Evolutionary conservation across 53 echinoderm and acorn worm species (phyloP).

Genomic region (Stichopus horrens): DNA sequence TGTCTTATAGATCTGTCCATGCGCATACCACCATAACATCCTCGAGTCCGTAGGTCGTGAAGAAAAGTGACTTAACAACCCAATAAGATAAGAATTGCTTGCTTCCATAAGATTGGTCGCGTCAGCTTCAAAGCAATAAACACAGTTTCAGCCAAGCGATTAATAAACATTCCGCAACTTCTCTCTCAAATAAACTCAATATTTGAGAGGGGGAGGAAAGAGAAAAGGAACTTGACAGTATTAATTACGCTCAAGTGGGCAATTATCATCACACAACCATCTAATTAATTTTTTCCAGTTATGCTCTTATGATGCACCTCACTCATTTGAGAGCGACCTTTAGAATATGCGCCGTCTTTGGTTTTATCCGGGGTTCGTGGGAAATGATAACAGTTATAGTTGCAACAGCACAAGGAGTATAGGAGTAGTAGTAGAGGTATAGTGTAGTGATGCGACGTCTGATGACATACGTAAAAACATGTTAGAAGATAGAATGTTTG

Average conservation of each 20-base stretch:
- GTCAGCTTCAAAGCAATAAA: slow-evolving; percentile 1
- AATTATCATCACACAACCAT: slow-evolving; percentile 3
- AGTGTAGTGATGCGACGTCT: too few relatives aligned
- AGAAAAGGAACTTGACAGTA: neutral
- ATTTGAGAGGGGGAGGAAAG: neutral
- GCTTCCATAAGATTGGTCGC: neutral
- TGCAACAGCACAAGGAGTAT: too few relatives aligned
- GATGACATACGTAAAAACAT: too few relatives aligned
- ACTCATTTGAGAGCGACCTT: neutral
- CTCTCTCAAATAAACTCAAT: neutral
- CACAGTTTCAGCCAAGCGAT: neutral
- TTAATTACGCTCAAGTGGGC: slow-evolving; percentile 4
- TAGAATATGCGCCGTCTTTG: neutral
- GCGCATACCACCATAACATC: too few relatives aligned
- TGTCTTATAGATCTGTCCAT: too few relatives aligned
- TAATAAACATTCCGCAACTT: neutral
- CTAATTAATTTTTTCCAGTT: slow-evolving; percentile 14
- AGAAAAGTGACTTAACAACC: too few relatives aligned
- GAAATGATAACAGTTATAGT: too few relatives aligned
- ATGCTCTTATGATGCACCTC: neutral
- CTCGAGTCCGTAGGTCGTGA: too few relatives aligned
- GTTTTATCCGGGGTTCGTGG: too few relatives aligned
- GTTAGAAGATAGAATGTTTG: too few relatives aligned
- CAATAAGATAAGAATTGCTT: neutral
- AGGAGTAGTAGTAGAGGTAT: too few relatives aligned